These are phyloP conservation scores for Drosophila nebulosa DNA, from an alignment of 1,140 invertebrate species.

Conservation along the genomic window DNA sequence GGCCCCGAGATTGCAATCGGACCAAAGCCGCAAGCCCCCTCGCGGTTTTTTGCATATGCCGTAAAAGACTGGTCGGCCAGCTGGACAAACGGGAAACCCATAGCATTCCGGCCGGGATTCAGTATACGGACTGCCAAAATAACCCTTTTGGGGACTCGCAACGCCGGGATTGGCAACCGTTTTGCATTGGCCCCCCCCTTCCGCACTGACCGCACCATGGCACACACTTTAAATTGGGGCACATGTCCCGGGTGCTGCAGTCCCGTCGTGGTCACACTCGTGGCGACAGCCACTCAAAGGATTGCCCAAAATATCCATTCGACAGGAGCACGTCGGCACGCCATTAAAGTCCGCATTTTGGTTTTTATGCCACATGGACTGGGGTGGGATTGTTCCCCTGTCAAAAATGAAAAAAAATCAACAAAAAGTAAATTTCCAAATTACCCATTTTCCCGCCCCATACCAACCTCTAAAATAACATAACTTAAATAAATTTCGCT, in stretches of 20 bases:
- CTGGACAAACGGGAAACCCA: conserved; percentile 87
- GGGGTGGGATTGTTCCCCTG: conserved; percentile 90
- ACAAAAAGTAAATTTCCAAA: no score
- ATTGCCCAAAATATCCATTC: conserved; percentile 86
- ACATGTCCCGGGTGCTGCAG: conserved; percentile 86
- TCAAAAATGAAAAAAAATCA: background rate
- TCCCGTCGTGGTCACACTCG: conserved; percentile 89
- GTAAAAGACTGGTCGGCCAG: conserved; percentile 88
- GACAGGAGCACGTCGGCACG: conserved; percentile 88
- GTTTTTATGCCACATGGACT: conserved; percentile 90
- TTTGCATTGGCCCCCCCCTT: conserved; percentile 88
- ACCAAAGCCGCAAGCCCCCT: conserved; percentile 89
- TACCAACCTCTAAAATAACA: no score
- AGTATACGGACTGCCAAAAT: conserved; percentile 87
- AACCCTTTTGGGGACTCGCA: conserved; percentile 90
- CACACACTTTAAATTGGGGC: conserved; percentile 88
- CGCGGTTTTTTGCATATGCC: conserved; percentile 91
- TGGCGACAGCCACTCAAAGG: conserved; percentile 87
- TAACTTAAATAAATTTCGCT: no score
- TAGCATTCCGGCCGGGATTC: conserved; percentile 89
- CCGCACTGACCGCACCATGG: conserved; percentile 91
- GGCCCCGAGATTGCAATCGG: conserved; percentile 85
- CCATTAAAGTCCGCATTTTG: conserved; percentile 87
- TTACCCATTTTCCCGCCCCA: no score
- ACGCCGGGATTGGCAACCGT: conserved; percentile 88